These are phyloP conservation scores for Nannospalax galili DNA, from an alignment of 2,113 vertebrate species.

Conservation along the genomic window DNA sequence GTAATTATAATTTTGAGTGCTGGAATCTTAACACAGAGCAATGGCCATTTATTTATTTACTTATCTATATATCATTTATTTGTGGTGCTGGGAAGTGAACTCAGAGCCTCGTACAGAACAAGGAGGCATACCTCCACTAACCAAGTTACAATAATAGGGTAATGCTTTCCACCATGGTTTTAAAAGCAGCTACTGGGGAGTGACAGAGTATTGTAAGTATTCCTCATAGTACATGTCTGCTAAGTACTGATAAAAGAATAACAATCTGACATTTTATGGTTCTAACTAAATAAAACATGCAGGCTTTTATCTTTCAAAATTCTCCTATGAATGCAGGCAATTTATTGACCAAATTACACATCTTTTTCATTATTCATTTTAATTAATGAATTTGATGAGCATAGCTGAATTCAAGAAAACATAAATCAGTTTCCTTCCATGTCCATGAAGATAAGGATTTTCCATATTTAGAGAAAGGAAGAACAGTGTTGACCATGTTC, in stretches of 20 bases:
- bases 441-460: slow-evolving; percentile 41
- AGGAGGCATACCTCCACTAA: neutral
- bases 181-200: neutral
- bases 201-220: neutral
- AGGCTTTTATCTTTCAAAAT: slow-evolving; percentile 61
- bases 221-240: neutral
- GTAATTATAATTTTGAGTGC: neutral
- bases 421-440: slow-evolving; percentile 50
- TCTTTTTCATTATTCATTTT: slow-evolving; percentile 27
- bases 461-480: slow-evolving; percentile 26
- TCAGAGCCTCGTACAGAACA: neutral
- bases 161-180: neutral
- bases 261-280: neutral
- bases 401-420: slow-evolving; percentile 65
- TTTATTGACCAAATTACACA: slow-evolving; percentile 11
- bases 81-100: neutral
- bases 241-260: slow-evolving; percentile 50
- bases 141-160: neutral
- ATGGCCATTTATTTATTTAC: neutral
- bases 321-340: slow-evolving; percentile 3
- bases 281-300: slow-evolving; percentile 55
- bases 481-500: neutral
- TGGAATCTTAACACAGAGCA: slow-evolving; percentile 27
- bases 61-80: neutral
- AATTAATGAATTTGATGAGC: slow-evolving; percentile 66